Evolutionary conservation across 2,113 vertebrate species (phyloP).

Genomic region (Psilopsiagon aurifrons): DNA sequence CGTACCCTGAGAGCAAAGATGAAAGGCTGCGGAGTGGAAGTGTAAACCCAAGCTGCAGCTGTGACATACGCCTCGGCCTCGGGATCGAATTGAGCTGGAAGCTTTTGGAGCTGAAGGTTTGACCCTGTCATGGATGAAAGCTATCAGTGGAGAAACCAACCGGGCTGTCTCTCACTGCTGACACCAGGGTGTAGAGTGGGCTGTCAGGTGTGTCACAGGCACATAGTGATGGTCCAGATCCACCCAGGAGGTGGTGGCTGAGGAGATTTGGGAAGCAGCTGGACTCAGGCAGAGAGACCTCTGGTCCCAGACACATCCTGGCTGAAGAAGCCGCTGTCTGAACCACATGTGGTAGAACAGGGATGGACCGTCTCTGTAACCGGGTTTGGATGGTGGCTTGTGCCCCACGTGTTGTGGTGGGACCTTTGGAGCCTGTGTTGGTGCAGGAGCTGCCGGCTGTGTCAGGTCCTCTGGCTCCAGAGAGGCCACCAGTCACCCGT

Average conservation of each 20-base stretch:
- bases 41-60: not conserved
- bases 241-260: not conserved
- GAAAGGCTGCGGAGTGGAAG: not conserved
- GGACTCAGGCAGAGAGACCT: not conserved
- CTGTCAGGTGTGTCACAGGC: not conserved
- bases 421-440: not conserved
- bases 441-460: not conserved
- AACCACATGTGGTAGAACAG: not conserved
- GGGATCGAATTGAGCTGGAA: not conserved
- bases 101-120: not conserved
- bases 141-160: not conserved
- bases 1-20: not conserved
- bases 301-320: rapidly evolving
- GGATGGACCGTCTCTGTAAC: rapidly evolving
- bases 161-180: not conserved
- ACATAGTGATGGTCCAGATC: not conserved
- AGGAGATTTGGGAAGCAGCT: not conserved
- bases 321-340: not conserved
- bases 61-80: not conserved
- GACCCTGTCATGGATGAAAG: not conserved
- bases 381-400: not conserved
- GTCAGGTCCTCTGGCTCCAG: not conserved
- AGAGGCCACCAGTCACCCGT: not conserved
- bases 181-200: not conserved
- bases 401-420: rapidly evolving